Base-by-base conservation (phyloP, 2,888 invertebrate species). In the Nineta flava region DNA sequence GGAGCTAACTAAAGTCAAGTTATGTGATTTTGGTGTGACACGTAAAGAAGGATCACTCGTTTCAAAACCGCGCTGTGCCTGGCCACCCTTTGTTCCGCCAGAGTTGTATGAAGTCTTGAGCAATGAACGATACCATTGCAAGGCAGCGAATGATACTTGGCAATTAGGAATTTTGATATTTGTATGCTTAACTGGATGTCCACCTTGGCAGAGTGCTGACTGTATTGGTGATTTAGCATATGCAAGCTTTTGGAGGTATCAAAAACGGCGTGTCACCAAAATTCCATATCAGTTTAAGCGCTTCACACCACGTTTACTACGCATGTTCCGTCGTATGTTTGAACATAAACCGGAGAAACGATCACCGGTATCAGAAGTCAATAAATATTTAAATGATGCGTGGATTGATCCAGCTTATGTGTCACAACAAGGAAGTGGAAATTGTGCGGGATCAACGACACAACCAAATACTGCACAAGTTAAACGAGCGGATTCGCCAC, bases 11-110 rank as follows among this genome's bases (percentile, higher is more conserved):
- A 70, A 72, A 54, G 76, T 87, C 15, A 87, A 87, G 62, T 66
- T 87, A 17, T 81, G 83, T 59, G 87, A 85, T 59, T 84, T 85
- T 58, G 84, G 83, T 0, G 75, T 79, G 57, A 82, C 82, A 1
- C 71, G 78, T 3, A 67, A 71, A 51, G 74, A 74, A 50, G 78
- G 78, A 0, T 66, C 71, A 2, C 60, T 79, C 26, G 76, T 77
- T 2, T 70, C 71, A 52, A 75, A 74, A 57, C 72, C 73, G 12
- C 66, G 71, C 47, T 73, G 76, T 54, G 73, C 73, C 6, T 75
- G 76, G 76, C 65, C 72, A 26, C 71, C 75, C 12, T 76, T 74
- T 55, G 65, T 76, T 53, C 75, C 78, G 1, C 78, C 78, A 1
- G 78, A 78, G 61, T 71, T 77, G 15, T 65, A 74, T 58, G 76